Base-by-base conservation (phyloP, 2,113 vertebrate genomes). In the Perccottus glenii region DNA sequence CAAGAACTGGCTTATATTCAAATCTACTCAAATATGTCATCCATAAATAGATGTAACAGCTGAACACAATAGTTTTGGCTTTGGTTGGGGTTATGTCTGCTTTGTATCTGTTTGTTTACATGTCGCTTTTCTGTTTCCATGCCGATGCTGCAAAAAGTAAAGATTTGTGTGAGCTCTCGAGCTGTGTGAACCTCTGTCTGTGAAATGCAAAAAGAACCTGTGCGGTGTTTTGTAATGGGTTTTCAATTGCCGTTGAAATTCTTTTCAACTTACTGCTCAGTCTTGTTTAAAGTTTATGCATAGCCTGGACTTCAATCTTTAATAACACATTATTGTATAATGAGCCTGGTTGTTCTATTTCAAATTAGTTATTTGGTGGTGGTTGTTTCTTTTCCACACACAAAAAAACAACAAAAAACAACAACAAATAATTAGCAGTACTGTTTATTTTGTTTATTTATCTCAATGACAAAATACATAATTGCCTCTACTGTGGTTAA, bases 191-290 rank as follows among this genome's bases (percentile, higher is more conserved):
- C 16, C 45, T 56, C 52, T 52, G 45, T 71, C 67, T 80, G 69
- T 78, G 62, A 82, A 88, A 84, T 82, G 71, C 47, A 85, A 78
- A n/a, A 82, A 59, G 40, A 71, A 42, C 15, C 59, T 73, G 46
- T 70, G 64, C 62, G 58, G 40, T 43, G 75, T 87, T 67, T 73
- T 70, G 46, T 63, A 58, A 15, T 60, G 60, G 51, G 11, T 78
- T 64, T 61, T 11, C 51, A 9, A 7, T 61, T 44, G 60, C 71
- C 71, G 71, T 76, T 76, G 42, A 78, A 59, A 63, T 52, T 62
- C 59, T 62, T 71, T 68, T 80, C 35, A 16, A 38, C 40, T 59
- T 14, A 60, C 73, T 59, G 57, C 14, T 10, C 33, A 60, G 32
- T 16, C 4, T 2, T 74, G 70, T 45, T 35, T 46, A n/a, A 35